phyloP scores from a whole-genome alignment of 2,113 vertebrate genomes.

The Synchiropus splendidus region DNA sequence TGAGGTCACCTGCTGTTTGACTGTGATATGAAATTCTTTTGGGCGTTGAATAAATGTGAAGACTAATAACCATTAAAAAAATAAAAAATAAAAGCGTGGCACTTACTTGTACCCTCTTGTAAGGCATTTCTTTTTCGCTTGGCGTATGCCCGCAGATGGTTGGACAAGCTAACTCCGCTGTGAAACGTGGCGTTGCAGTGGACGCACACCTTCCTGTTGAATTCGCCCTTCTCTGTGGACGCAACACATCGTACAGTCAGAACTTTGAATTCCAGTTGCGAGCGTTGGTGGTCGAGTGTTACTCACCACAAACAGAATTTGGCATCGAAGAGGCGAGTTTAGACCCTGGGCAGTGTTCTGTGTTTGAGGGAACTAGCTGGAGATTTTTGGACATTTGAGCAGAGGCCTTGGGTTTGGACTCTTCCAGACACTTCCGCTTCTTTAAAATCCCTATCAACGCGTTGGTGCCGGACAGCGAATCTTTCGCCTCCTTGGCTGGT shows the following conservation, averaged over 20 bases:
- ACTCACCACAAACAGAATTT: conserved; percentile 82
- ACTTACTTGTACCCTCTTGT: conserved; percentile 87
- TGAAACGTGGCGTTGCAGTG: conserved; percentile 92
- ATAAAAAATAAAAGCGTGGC: too few species aligned
- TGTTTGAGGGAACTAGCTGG: conserved; percentile 75
- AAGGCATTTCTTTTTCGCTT: conserved; percentile 85
- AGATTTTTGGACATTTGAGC: conserved; percentile 80
- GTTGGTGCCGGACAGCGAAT: conserved; percentile 76
- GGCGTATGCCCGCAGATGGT: conserved; percentile 90
- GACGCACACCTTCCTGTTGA: conserved; percentile 73
- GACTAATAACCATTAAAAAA: too few species aligned
- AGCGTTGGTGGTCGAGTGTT: neutral
- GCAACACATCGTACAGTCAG: too few species aligned
- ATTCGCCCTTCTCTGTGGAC: conserved; percentile 81
- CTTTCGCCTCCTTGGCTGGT: conserved; percentile 75
- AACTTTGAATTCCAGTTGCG: too few species aligned
- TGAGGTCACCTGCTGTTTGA: too few species aligned
- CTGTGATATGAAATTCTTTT: too few species aligned
- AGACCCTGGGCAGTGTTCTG: conserved; percentile 77
- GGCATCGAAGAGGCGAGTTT: conserved; percentile 77
- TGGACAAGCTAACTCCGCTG: conserved; percentile 92
- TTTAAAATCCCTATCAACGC: conserved; percentile 95
- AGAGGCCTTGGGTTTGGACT: conserved; percentile 73
- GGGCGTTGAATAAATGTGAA: too few species aligned
- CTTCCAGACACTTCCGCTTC: conserved; percentile 88